Evolutionary conservation across 92 coral and sea anemone genomes (phyloP).

Genomic region (Phenganax subtilis): DNA sequence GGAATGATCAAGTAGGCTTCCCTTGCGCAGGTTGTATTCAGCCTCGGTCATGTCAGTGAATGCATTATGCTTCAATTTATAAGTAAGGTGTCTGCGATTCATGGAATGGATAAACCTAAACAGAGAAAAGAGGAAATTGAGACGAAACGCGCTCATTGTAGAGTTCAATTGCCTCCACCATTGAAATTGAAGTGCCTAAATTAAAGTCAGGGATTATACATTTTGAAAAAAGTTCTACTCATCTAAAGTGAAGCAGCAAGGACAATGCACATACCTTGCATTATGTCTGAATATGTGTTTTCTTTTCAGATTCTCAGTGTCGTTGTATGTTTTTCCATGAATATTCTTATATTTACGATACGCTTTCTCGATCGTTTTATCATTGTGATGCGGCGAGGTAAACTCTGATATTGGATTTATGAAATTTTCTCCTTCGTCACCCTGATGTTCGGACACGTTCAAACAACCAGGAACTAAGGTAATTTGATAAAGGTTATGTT

Average conservation of each 20-base stretch:
- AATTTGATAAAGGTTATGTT: too few species aligned
- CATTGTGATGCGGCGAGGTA: constrained; percentile 63
- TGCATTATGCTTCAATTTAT: constrained; percentile 63
- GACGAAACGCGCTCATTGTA: neutral
- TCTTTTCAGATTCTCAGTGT: constrained; percentile 60
- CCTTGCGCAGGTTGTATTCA: constrained; percentile 69
- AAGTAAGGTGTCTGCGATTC: constrained; percentile 63
- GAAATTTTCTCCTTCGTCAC: constrained; percentile 42
- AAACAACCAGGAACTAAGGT: constrained; percentile 7
- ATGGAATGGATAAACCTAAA: constrained; percentile 74
- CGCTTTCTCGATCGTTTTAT: constrained; percentile 66
- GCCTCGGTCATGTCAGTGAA: constrained; percentile 87
- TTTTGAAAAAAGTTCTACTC: neutral
- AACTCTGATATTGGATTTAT: constrained; percentile 97
- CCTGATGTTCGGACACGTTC: neutral
- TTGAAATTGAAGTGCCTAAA: neutral
- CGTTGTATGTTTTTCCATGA: constrained; percentile 61
- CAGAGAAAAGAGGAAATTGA: neutral
- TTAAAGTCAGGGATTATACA: neutral
- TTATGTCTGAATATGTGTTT: constrained; percentile 85
- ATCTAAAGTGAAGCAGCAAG: neutral
- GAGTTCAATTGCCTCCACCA: neutral
- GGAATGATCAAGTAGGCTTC: constrained; percentile 61
- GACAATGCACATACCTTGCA: constrained; percentile 56
- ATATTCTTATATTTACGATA: constrained; percentile 63